phyloP scores from a whole-genome alignment of 2,113 vertebrate species.

The Lipophrys pholis region DNA sequence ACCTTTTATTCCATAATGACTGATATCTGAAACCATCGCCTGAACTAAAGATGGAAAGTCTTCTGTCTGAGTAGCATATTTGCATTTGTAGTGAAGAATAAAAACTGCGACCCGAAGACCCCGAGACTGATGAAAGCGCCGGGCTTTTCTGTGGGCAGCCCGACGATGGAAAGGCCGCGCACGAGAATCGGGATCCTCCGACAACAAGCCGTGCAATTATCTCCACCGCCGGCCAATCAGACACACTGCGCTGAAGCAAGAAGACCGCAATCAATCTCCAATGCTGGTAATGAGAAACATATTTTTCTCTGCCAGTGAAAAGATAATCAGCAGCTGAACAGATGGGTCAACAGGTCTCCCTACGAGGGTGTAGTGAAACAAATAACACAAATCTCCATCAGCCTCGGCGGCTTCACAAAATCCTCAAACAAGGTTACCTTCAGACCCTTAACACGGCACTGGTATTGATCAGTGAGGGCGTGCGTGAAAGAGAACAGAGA shows the following conservation, averaged over 20 bases:
- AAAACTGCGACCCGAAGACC: slow-evolving; percentile 49
- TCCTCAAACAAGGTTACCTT: slow-evolving; percentile 59
- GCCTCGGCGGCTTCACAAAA: slow-evolving; percentile 27
- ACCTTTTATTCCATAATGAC: slow-evolving; percentile 26
- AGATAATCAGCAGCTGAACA: slow-evolving; percentile 73
- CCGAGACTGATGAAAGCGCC: slow-evolving; percentile 32
- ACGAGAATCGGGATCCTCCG: slow-evolving; percentile 51
- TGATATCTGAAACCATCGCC: slow-evolving; percentile 11
- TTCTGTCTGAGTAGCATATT: slow-evolving; percentile 35
- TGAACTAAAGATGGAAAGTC: slow-evolving; percentile 29
- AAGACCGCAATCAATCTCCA: slow-evolving; percentile 71
- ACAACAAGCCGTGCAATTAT: slow-evolving; percentile 73
- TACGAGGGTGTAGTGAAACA: slow-evolving; percentile 50
- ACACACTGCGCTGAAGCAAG: slow-evolving; percentile 44
- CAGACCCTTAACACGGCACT: slow-evolving; percentile 33
- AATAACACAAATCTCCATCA: slow-evolving; percentile 59
- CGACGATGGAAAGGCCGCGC: slow-evolving; percentile 36
- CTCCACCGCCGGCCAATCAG: slow-evolving; percentile 70
- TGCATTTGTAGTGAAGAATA: slow-evolving; percentile 46
- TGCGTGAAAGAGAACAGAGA: not conserved
- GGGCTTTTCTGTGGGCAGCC: slow-evolving; percentile 22
- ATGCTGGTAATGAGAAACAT: slow-evolving; percentile 76
- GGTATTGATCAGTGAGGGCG: slow-evolving; percentile 30
- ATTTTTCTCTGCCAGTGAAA: slow-evolving; percentile 70
- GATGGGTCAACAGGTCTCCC: slow-evolving; percentile 69